Base-by-base conservation (phyloP, 2,888 invertebrate genomes). In the Drosophila flavopinicola region DNA sequence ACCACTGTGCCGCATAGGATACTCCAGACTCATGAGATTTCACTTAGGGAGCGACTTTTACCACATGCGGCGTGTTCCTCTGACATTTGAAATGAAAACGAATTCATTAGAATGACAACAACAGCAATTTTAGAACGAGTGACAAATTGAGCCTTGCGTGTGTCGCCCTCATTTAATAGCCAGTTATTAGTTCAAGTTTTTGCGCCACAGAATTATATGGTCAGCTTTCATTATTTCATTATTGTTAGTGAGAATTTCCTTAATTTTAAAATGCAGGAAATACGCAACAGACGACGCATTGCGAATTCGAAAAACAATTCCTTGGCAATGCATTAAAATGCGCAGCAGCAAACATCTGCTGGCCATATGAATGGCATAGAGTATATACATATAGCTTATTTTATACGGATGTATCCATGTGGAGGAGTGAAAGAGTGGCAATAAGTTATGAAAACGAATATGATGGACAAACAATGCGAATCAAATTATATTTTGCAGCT, bases 401-500 rank as follows among this genome's bases (percentile, higher is more conserved):
- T 23, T 47, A 20, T 10, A 1, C 10, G 1, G 13, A 3, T 17
- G 17, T 17, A 37, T 37, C 11, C 7, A 32, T 30, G 6, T 38
- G 13, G 3, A 15, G 32, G 29, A 9, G 13, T 23, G 41, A 17
- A 13, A 51, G 37, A 41, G 17, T 39, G 42, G 41, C 24, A 32
- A 32, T 10, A 38, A 57, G 25, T 24, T 17, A 29, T 17, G 29
- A 56, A 59, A 24, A 32, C 29, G 33, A 41, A 67, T 42, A 30
- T 11, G 6, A 33, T 32, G 15, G n/a, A 59, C 37, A 35, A 24
- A 37, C 5, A 33, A 25, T 33, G 58, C 30, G 38, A 48, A 52
- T 32, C 17, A 42, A 65, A 79, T 69, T 48, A 61, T 54, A 47
- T 54, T 25, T 75, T 54, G 56, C 80, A 79, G 72, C 78, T 79